Evolutionary conservation across 1,140 invertebrate species (phyloP), one percentile per base, ranked within the genome.

Genomic region (Megalopta genalis): DNA sequence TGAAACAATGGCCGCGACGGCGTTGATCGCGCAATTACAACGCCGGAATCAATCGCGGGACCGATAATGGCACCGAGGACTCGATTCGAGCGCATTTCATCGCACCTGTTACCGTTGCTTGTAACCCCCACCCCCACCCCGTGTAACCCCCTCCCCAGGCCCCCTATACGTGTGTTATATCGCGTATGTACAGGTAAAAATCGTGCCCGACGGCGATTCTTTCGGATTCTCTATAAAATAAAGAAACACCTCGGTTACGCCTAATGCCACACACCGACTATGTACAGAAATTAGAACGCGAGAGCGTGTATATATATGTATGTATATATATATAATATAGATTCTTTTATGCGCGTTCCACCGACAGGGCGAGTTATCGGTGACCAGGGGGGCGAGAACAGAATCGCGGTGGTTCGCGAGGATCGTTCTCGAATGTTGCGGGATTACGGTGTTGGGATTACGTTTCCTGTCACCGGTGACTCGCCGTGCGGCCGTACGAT

Each of bases 141-240:
- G 4, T n/a, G n/a, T n/a, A n/a, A n/a, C n/a, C n/a, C 23, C 64
- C 62, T 10, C n/a, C 16, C 23, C 1, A 46, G 12, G 32, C 16
- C 16, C 16, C 72, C 32, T 14, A n/a, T n/a, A 54, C 14, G 25
- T 6, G 39, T 62, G 25, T 14, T 12, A 23, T n/a, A 70, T 9
- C 49, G 49, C 49, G 39, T 89, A 89, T 89, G 42, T 88, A 89
- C 85, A 89, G 72, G 80, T 88, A 81, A 88, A 88, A 83, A 67
- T 67, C 65, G 70, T 82, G 6, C 18, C 18, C 32, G 65, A 64
- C 68, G 79, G 79, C 71, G 78, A 75, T 62, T 83, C 80, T 75
- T 68, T 69, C 68, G 76, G 84, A 2, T 81, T 86, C 83, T 79
- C 63, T 46, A 12, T 1, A 78, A 87, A 86, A 83, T 80, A 84